Evolutionary conservation across 2,888 invertebrate genomes (phyloP), one percentile per base, ranked within the genome.

Genomic region (Steinernema hermaphroditum): DNA sequence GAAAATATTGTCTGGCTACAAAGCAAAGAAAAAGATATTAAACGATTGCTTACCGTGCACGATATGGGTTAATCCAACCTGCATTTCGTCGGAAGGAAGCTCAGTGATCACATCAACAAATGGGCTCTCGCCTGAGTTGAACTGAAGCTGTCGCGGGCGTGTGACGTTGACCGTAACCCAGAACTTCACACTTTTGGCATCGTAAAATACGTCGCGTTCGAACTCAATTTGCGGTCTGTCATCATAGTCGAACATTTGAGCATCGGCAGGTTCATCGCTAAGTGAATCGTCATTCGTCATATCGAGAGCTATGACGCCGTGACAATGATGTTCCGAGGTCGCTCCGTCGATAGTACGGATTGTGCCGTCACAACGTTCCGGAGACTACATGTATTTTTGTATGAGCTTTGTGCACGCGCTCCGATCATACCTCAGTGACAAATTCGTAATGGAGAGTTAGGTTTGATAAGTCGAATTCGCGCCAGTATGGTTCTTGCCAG

Each of bases 401-500:
- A n/a, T n/a, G n/a, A n/a, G n/a, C n/a, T n/a, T n/a, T n/a, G n/a
- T n/a, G n/a, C n/a, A n/a, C n/a, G n/a, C n/a, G n/a, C n/a, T n/a
- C n/a, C n/a, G n/a, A n/a, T n/a, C n/a, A n/a, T n/a, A 82, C 83
- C 74, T 74, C 73, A 14, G 82, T 80, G 50, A 70, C 68, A 75
- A 81, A 85, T 41, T 81, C 80, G 70, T 83, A 85, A 75, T 77
- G 78, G 44, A 85, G 79, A 19, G 78, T 79, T 54, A 85, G 75
- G 69, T 85, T 82, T 34, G 76, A 74, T 41, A 83, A 72, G 44
- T 78, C 75, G 54, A 85, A 73, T 24, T 77, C 76, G 62, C 76
- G 76, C 85, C 85, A 85, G 70, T 85, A 85, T 24, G 81, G 81
- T 72, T 82, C 82, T 46, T 78, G 72, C 85, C 85, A 85, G 77